A percentile compares a stretch with the other conserved stretches of the same genome.
Evolutionary conservation across 2,888 invertebrate genomes (phyloP).

Genomic region (Drosophila rellima): DNA sequence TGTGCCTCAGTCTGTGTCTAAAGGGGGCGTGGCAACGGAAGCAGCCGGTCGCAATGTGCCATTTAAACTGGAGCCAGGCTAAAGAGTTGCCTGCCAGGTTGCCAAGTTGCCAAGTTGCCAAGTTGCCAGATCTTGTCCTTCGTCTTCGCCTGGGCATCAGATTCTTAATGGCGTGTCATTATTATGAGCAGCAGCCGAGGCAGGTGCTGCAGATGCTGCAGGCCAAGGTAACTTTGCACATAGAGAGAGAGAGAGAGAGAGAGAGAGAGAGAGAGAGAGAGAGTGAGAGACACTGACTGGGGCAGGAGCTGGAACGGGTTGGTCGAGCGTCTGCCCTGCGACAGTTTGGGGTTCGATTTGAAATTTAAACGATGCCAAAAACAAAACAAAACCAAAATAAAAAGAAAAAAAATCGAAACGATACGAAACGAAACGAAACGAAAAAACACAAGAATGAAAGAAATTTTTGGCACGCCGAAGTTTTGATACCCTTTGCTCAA

Average conservation of each 20-base stretch:
- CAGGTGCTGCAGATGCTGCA: slow-evolving; percentile 44
- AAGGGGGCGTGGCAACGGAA: slow-evolving; percentile 76
- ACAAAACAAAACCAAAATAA: slow-evolving; percentile 28
- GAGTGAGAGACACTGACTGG: not conserved
- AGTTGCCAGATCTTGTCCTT: slow-evolving; percentile 30
- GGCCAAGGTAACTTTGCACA: slow-evolving; percentile 1
- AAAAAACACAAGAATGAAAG: not conserved
- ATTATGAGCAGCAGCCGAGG: slow-evolving; percentile 68
- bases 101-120: slow-evolving; percentile 11
- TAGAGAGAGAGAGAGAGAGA: not conserved
- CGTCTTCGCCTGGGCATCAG: slow-evolving; percentile 53
- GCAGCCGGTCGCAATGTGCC: slow-evolving; percentile 69
- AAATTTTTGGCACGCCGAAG: not conserved
- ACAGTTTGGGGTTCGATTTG: slow-evolving; percentile 74
- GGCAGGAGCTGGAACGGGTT: slow-evolving; percentile 54
- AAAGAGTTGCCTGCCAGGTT: slow-evolving; percentile 22
- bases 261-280: too few species aligned
- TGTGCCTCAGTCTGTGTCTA: slow-evolving; percentile 27
- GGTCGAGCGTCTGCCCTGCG: slow-evolving; percentile 66
- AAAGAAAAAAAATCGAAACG: slow-evolving; percentile 17
- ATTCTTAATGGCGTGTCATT: slow-evolving; percentile 80
- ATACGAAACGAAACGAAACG: slow-evolving; percentile 25
- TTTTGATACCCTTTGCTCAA: not conserved
- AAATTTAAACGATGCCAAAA: slow-evolving; percentile 69
- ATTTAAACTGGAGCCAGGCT: slow-evolving; percentile 73